phyloP scores from a whole-genome alignment of 2,113 vertebrate species.

The Ophiodon elongatus region DNA sequence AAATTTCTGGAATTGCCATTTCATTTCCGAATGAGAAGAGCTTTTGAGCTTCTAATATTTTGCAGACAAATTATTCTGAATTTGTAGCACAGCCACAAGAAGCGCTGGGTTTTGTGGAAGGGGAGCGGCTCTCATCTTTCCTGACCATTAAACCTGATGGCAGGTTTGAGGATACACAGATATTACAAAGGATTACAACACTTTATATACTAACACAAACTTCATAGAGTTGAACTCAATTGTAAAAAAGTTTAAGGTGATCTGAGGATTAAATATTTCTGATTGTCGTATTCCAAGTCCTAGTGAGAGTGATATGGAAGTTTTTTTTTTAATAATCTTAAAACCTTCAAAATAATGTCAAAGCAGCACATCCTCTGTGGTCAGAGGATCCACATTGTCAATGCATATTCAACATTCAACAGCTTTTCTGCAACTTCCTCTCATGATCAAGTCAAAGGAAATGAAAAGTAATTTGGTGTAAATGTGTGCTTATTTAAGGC shows the following conservation, averaged over 20 bases:
- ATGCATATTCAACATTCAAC: neutral
- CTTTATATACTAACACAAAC: neutral
- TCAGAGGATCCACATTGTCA: neutral
- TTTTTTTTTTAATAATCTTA: neutral
- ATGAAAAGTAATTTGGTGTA: neutral
- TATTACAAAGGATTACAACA: neutral
- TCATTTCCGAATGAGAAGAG: neutral
- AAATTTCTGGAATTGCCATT: neutral
- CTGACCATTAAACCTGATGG: neutral
- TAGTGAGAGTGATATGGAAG: neutral
- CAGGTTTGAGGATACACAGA: neutral
- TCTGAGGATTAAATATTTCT: constrained; percentile 4
- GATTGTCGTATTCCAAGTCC: neutral
- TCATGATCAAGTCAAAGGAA: neutral
- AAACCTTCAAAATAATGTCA: neutral
- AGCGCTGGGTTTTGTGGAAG: neutral
- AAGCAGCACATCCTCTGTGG: neutral
- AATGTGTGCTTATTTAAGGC: neutral
- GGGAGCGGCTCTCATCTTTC: neutral
- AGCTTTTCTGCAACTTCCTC: neutral
- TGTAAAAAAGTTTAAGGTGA: neutral
- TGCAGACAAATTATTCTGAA: neutral
- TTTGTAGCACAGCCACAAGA: neutral
- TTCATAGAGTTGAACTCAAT: neutral
- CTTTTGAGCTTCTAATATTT: neutral